A percentile compares a stretch with the other conserved stretches of the same genome.
phyloP scores from a whole-genome alignment of 2,113 vertebrate genomes.

The Ifrita kowaldi region DNA sequence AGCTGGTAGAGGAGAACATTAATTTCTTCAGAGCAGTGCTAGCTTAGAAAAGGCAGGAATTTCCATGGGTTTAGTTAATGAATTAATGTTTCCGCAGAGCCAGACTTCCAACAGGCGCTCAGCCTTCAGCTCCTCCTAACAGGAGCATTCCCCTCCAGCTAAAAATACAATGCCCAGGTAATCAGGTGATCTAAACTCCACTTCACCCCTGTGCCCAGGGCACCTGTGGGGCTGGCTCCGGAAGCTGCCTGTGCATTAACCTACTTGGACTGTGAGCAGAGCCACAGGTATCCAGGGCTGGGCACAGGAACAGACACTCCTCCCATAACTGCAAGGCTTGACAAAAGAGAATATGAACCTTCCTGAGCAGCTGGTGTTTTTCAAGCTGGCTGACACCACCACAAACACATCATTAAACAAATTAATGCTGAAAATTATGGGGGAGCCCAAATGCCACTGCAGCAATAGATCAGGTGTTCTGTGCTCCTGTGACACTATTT shows the following conservation, averaged over 20 bases:
- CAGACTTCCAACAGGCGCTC: not conserved
- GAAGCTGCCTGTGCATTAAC: not conserved
- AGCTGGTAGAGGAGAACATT: not conserved
- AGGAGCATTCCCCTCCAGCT: not conserved
- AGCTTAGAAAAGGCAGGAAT: not conserved
- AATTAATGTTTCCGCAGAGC: not conserved
- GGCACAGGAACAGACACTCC: not conserved
- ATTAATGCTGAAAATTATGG: not conserved
- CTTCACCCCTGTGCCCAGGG: not conserved
- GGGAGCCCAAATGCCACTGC: not conserved
- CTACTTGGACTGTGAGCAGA: not conserved
- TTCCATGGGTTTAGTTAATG: not conserved
- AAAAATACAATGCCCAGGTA: not conserved
- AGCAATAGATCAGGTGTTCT: not conserved
- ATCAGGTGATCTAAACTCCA: not conserved
- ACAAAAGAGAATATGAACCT: not conserved
- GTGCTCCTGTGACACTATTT: not conserved
- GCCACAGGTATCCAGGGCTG: not conserved
- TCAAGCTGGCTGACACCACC: not conserved
- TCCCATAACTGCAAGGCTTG: not conserved
- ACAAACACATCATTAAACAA: not conserved
- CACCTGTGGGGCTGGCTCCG: not conserved
- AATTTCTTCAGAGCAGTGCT: not conserved
- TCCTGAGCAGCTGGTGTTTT: not conserved
- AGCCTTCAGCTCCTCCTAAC: not conserved